Base-by-base conservation (phyloP, 2,113 vertebrate genomes). In the Speoplatyrhinus poulsoni region DNA sequence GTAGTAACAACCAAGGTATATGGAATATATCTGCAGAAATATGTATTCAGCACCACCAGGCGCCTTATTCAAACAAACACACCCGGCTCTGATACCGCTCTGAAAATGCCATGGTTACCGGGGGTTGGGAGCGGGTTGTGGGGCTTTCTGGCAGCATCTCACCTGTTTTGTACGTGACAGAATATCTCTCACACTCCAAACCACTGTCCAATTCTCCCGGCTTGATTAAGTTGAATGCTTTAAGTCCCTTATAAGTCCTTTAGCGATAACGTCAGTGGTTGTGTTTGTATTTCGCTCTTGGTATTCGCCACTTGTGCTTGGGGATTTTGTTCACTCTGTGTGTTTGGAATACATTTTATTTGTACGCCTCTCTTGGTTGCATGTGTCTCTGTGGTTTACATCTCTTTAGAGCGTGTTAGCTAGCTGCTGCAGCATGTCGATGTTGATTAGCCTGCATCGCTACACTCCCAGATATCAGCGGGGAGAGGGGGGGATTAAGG, bases 201-300 rank as follows among this genome's bases (percentile, higher is more conserved):
- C 47, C 69, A 48, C 17, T 1, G 52, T 53, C 76, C 55, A 5
- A 71, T 60, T 78, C 52, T 72, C 59, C 9, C 0, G 6, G 32
- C 85, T 86, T 79, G 79, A 84, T 81, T 77, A 79, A 85, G 66
- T 74, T 69, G 68, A 79, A 80, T 82, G 52, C 81, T 65, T 69
- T 26, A 26, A 26, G 26, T 26, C 26, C 26, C 26, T 26, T 26
- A 26, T 26, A 57, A 69, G 63, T 78, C 36, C 64, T 77, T 66
- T 26, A 32, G 75, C 82, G 81, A 76, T 56, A 58, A 56, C 55
- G 50, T 80, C 72, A 59, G 72, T 56, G 71, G 77, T 79, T 65
- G 53, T 72, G 78, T 73, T 69, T 77, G 68, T 70, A n/a, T 79
- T 52, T 13, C 52, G 19, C 57, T 49, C 16, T 12, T 13, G 1